phyloP scores from a whole-genome alignment of 1,140 invertebrate species.

The Drosophila ironensis region DNA sequence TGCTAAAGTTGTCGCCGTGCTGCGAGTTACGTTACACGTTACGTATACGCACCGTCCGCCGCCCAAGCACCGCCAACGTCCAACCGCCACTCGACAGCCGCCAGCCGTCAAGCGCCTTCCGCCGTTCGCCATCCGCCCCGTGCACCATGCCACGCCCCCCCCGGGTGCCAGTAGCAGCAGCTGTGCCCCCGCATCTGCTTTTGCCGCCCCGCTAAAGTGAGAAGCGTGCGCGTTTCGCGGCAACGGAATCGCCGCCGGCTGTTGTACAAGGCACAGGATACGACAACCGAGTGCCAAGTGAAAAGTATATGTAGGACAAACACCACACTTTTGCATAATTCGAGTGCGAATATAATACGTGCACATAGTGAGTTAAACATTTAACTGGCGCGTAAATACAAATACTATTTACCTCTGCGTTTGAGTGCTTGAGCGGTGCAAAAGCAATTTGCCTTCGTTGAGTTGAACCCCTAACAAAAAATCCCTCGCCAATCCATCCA shows the following conservation, averaged over 20 bases:
- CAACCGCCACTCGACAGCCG: not conserved
- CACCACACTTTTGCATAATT: slow-evolving; percentile 1
- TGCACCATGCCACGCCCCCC: slow-evolving; percentile 23
- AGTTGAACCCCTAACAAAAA: not conserved
- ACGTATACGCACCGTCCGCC: slow-evolving; percentile 8
- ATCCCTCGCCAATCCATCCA: not conserved
- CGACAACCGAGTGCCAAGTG: not conserved
- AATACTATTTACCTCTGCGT: not conserved
- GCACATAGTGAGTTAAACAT: not conserved
- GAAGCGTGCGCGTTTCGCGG: slow-evolving; percentile 36
- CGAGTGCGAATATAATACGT: not conserved
- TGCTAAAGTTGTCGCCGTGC: slow-evolving; percentile 72
- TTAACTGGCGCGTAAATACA: not conserved
- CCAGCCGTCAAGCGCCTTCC: too few species aligned
- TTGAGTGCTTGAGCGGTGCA: slow-evolving; percentile 38
- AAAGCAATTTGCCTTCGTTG: slow-evolving; percentile 36
- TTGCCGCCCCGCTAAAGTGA: slow-evolving; percentile 10
- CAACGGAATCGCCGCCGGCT: slow-evolving; percentile 67
- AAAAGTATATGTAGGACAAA: too few species aligned
- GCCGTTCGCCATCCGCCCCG: too few species aligned
- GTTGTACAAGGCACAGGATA: slow-evolving; percentile 17
- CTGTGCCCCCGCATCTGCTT: slow-evolving; percentile 7
- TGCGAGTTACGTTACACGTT: slow-evolving; percentile 26
- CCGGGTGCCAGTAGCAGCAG: slow-evolving; percentile 25
- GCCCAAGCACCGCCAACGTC: slow-evolving; percentile 27